These are phyloP conservation scores for Myrmecophaga tridactyla DNA, from an alignment of 2,113 vertebrate genomes.

Conservation along the genomic window DNA sequence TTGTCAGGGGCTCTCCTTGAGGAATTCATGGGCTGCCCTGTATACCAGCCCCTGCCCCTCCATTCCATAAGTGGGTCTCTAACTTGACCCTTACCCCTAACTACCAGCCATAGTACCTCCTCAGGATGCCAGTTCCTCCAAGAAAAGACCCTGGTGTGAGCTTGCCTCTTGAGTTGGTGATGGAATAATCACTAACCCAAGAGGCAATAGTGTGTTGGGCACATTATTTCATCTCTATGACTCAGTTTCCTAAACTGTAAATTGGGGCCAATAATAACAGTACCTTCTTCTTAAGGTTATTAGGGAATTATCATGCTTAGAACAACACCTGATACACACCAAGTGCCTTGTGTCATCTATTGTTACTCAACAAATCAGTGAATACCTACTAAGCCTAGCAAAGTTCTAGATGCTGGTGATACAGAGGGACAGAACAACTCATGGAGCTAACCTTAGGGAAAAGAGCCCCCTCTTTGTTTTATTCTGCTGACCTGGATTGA, in stretches of 20 bases:
- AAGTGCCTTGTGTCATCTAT: neutral
- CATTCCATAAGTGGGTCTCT: too few species aligned
- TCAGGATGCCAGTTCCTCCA: neutral
- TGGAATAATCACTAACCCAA: neutral
- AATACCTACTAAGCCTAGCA: rapidly evolving
- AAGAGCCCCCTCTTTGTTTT: neutral
- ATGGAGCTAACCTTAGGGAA: too few species aligned
- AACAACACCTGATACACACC: neutral
- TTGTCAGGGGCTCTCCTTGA: neutral
- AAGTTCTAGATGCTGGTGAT: too few species aligned
- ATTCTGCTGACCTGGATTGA: neutral
- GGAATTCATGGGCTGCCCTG: rapidly evolving
- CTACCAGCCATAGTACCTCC: neutral
- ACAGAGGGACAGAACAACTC: neutral
- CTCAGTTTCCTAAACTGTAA: neutral
- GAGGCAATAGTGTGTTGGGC: too few species aligned
- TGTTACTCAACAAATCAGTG: rapidly evolving
- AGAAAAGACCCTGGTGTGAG: neutral
- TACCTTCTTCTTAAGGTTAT: neutral
- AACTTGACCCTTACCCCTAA: neutral
- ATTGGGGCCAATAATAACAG: neutral
- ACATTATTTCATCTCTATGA: neutral
- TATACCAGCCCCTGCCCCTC: neutral
- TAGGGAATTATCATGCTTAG: neutral
- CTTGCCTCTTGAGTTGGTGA: neutral